These are phyloP conservation scores for Enteromius viviparus DNA, from an alignment of 2,797 vertebrate species.

Conservation along the genomic window DNA sequence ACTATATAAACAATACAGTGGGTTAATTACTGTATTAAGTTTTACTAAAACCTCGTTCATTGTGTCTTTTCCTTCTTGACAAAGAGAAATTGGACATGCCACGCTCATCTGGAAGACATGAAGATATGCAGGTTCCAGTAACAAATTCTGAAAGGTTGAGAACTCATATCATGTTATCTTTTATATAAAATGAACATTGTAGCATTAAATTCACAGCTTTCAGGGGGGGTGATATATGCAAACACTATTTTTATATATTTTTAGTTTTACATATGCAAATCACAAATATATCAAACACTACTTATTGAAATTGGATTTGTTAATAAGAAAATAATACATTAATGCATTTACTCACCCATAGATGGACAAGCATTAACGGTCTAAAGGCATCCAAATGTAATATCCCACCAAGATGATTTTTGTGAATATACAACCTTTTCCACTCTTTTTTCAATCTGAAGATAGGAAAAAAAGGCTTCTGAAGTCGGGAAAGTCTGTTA, in stretches of 20 bases:
- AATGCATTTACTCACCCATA: constrained; percentile 18
- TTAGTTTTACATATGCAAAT: not conserved
- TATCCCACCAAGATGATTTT: not conserved
- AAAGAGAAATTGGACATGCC: not conserved
- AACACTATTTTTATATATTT: not conserved
- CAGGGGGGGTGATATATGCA: not conserved
- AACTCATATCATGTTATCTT: not conserved
- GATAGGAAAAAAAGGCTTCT: not conserved
- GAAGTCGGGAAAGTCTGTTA: not conserved
- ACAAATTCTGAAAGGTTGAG: constrained; percentile 10
- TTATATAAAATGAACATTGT: not conserved
- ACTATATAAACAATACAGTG: not conserved
- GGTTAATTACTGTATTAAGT: not conserved
- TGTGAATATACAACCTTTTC: not conserved
- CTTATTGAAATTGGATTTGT: not conserved
- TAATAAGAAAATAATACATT: not conserved
- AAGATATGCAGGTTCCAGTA: not conserved
- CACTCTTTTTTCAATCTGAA: not conserved
- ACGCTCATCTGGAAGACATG: not conserved
- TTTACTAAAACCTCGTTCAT: not conserved
- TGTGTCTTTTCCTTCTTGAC: not conserved
- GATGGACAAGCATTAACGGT: not conserved
- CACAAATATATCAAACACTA: not conserved
- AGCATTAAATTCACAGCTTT: not conserved
- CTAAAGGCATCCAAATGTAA: not conserved